Conservation (phyloP, 2,113 vertebrate genomes). For the Tor tambroides region DNA sequence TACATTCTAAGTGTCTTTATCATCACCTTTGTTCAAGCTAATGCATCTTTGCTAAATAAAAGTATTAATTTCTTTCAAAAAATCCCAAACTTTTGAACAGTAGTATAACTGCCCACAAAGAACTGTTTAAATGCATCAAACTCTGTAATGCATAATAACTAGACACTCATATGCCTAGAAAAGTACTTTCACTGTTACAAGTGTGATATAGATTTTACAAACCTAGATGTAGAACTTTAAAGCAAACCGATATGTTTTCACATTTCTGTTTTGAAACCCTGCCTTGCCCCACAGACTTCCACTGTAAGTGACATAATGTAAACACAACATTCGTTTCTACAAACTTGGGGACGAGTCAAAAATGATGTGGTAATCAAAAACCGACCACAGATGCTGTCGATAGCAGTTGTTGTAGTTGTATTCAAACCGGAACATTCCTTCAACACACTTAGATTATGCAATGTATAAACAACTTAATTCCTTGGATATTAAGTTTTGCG, state of each 20-base stretch:
- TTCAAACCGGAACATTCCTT: conserved; percentile 1
- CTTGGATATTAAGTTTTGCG: background rate
- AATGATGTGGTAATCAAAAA: background rate
- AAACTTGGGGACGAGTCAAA: background rate
- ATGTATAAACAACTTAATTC: background rate
- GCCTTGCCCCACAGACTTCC: background rate
- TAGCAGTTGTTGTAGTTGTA: background rate
- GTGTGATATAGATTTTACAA: too few species aligned
- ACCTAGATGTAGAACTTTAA: too few species aligned
- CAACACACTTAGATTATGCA: background rate
- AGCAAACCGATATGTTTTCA: background rate
- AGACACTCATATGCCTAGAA: too few species aligned
- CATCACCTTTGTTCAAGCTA: background rate
- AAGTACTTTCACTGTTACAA: too few species aligned
- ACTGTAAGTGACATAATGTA: background rate
- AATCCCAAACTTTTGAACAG: background rate
- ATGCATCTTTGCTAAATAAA: background rate
- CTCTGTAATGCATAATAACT: background rate
- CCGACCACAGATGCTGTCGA: background rate
- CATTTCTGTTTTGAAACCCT: background rate
- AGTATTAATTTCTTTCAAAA: background rate
- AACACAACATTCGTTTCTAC: background rate
- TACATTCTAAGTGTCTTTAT: background rate
- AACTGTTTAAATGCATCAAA: background rate
- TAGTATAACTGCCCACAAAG: background rate